Percentiles rank a stretch among this genome's conserved stretches.
Conservation (phyloP, 2,113 vertebrate genomes). For the Tricholaema leucomelas region DNA sequence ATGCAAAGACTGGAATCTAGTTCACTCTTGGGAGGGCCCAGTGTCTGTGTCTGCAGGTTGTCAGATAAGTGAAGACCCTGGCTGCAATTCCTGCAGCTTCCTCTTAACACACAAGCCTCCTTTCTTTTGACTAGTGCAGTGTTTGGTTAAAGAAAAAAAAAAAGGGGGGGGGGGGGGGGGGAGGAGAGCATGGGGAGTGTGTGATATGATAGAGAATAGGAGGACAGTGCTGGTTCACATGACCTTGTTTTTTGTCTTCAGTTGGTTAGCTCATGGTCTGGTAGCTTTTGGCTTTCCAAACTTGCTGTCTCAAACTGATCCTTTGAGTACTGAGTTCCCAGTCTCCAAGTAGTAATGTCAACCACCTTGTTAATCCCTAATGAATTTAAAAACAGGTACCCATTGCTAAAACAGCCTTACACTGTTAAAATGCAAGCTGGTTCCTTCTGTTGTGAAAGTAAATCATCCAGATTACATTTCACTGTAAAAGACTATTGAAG, state of each 20-base stretch:
- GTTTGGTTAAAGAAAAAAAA: neutral
- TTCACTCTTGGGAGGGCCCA: neutral
- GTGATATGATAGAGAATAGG: no score
- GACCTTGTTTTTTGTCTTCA: neutral
- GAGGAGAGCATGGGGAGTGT: accelerated
- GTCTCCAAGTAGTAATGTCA: neutral
- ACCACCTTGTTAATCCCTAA: neutral
- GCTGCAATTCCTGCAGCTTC: neutral
- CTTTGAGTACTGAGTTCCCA: neutral
- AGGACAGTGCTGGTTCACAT: neutral
- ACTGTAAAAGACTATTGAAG: neutral
- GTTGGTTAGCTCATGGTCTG: neutral
- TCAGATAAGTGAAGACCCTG: neutral
- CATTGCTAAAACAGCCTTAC: neutral
- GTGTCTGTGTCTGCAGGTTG: neutral
- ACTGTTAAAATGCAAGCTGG: neutral
- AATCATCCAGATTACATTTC: neutral
- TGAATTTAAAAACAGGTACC: neutral
- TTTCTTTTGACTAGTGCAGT: neutral
- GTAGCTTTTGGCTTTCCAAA: neutral
- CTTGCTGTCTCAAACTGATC: neutral
- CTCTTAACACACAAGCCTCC: neutral
- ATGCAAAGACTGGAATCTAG: neutral
- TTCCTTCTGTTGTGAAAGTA: neutral
- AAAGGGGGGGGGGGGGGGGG: accelerated